Evolutionary conservation across 2,113 vertebrate genomes (phyloP), one percentile per base, ranked within the genome.

Genomic region (Sinocyclocheilus rhinocerous): DNA sequence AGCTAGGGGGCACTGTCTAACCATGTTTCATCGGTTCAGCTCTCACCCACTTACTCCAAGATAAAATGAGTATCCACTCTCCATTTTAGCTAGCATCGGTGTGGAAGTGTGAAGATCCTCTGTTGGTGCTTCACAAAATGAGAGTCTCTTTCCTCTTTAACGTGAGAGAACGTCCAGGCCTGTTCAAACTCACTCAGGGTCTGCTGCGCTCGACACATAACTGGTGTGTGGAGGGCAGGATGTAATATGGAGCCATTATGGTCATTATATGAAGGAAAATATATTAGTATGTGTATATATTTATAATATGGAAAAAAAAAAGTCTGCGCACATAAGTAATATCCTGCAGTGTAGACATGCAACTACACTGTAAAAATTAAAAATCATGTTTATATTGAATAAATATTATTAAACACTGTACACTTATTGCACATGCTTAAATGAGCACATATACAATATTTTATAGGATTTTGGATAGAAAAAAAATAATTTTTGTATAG

Each of bases 1-100:
- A 94, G 95, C 95, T 90, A 99, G 98, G 97, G 96, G 97, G 97
- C 95, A 96, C 97, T 97, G 93, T 96, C 92, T 93, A 91, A 93
- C 95, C 94, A 93, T 18, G 88, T 94, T 95, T 94, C 78, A 84
- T 42, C 11, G 45, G n/a, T 36, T 78, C 11, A 26, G 63, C 12
- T 65, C 69, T 85, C 39, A 39, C 45, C 29, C 83, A 16, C 15
- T 57, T 70, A 13, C 39, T 81, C 18, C 4, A 67, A 80, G 57
- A 87, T 59, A 59, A 73, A 76, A 50, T 15, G 81, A 85, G 42
- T 72, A 87, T 88, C 61, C 81, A 87, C 89, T 93, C 93, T 93
- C 93, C 93, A 91, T 94, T 94, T 94, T 94, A 94, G 91, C 91
- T 92, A 87, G 87, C 55, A 81, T 73, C 88, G 85, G 65, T 73